phyloP scores from a whole-genome alignment of 2,797 vertebrate species.

The Potorous gilbertii region DNA sequence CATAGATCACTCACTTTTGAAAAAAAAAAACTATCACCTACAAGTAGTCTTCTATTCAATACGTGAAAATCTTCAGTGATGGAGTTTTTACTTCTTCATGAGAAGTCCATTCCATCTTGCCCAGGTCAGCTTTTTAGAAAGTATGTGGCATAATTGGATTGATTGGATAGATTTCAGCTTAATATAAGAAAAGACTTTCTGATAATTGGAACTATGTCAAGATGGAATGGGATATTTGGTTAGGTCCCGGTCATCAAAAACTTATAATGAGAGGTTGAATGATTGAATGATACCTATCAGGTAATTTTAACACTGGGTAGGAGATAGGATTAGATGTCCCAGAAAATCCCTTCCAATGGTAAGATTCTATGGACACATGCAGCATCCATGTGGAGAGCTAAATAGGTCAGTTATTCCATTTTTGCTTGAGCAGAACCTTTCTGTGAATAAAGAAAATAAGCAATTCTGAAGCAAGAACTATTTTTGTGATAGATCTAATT shows the following conservation, averaged over 20 bases:
- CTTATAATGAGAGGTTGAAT: background rate
- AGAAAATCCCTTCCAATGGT: background rate
- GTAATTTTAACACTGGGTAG: background rate
- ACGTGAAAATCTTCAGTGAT: background rate
- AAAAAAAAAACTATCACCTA: background rate
- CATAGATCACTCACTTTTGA: background rate
- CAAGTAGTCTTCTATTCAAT: background rate
- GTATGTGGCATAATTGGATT: background rate
- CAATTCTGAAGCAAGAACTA: background rate
- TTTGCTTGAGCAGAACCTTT: background rate
- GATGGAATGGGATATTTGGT: background rate
- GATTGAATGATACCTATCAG: background rate
- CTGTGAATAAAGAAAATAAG: background rate
- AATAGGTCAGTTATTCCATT: background rate
- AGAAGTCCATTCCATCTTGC: background rate
- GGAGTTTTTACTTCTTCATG: background rate
- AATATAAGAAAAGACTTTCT: background rate
- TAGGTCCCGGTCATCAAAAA: background rate
- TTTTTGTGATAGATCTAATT: background rate
- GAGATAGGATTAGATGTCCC: background rate
- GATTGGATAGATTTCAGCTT: background rate
- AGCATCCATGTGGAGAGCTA: background rate
- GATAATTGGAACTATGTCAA: background rate
- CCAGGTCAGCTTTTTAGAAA: background rate
- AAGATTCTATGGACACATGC: background rate